These are phyloP conservation scores for Pogonognathellus flavescens DNA, from an alignment of 1,140 invertebrate species.

Conservation along the genomic window DNA sequence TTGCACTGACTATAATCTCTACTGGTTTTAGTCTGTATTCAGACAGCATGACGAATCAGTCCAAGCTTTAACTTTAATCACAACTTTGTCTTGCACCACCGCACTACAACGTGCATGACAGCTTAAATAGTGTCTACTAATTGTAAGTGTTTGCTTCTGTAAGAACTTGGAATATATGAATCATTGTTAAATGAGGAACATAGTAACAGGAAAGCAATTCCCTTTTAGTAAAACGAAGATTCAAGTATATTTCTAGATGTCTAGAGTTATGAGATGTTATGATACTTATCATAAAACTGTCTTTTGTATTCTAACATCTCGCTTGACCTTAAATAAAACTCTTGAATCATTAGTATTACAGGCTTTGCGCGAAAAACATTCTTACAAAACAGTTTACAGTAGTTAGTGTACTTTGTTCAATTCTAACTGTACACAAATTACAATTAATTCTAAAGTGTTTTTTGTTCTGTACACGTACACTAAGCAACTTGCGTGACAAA, in stretches of 20 bases:
- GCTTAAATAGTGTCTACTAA: background rate
- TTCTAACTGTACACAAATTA: too few relatives aligned
- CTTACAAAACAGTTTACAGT: background rate
- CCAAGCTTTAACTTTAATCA: conserved; percentile 36
- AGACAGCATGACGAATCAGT: conserved; percentile 21
- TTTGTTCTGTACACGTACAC: too few relatives aligned
- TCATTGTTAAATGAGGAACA: background rate
- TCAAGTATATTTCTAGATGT: background rate
- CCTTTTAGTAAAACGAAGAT: background rate
- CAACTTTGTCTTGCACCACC: background rate
- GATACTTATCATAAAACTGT: conserved; percentile 48
- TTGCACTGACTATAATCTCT: conserved; percentile 20
- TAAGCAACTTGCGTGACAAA: too few relatives aligned
- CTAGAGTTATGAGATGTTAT: background rate
- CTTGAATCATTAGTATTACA: conserved; percentile 2
- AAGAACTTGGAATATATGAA: background rate
- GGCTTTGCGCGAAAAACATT: conserved; percentile 20
- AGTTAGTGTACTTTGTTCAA: background rate
- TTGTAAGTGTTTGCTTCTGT: background rate
- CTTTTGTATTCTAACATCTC: conserved; percentile 30
- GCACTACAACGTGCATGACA: conserved; percentile 2
- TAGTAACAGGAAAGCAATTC: background rate
- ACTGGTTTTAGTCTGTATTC: conserved; percentile 15
- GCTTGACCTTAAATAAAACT: background rate
- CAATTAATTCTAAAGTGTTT: too few relatives aligned